These are phyloP conservation scores for Phoebastria nigripes DNA, from an alignment of 2,797 vertebrate species.

Conservation along the genomic window DNA sequence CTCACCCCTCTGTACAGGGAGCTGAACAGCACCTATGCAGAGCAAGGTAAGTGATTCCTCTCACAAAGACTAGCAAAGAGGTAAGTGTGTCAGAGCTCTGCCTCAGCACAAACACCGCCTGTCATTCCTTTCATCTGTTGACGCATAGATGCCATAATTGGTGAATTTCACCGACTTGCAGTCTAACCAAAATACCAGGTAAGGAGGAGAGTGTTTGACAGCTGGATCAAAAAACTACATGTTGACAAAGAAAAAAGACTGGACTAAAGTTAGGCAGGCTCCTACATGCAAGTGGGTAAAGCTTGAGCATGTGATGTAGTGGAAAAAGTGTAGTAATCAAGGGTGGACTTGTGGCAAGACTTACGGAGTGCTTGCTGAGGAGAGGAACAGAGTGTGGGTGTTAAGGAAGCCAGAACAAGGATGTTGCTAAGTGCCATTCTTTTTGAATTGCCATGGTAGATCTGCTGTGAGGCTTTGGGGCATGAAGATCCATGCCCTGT, in stretches of 20 bases:
- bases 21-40: slow-evolving; percentile 94
- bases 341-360: background rate
- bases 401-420: background rate
- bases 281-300: background rate
- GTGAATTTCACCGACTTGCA: background rate
- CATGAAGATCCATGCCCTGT: background rate
- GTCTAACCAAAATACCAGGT: background rate
- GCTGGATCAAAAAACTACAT: background rate
- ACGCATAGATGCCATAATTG: background rate
- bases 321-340: background rate
- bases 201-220: background rate
- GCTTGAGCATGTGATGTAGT: background rate
- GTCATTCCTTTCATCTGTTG: background rate
- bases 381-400: background rate
- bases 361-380: background rate
- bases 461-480: background rate
- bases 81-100: background rate
- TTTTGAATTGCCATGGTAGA: background rate
- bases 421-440: background rate
- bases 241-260: background rate
- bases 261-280: background rate
- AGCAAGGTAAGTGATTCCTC: slow-evolving; percentile 83
- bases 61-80: background rate
- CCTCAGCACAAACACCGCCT: background rate
- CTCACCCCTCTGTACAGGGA: slow-evolving; percentile 90